Conservation (phyloP, 2,797 vertebrate genomes). For the Ataeniobius toweri region DNA sequence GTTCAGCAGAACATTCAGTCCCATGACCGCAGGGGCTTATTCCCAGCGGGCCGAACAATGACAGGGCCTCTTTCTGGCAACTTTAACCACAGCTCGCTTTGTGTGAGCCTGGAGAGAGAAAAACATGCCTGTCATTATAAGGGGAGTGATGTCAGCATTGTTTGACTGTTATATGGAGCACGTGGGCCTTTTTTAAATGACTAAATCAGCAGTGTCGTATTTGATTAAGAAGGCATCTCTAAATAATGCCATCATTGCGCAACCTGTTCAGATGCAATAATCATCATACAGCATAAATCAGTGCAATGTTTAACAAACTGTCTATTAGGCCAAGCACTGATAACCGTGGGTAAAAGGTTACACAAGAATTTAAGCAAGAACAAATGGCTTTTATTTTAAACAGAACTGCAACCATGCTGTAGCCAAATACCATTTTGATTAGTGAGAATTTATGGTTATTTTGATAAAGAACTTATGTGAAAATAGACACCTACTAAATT, state of each 20-base stretch:
- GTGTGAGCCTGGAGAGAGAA: conserved; percentile 12
- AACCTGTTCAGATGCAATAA: background rate
- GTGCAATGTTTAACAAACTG: background rate
- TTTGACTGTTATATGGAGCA: conserved; percentile 31
- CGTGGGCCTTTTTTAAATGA: conserved; percentile 24
- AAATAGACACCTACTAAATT: background rate
- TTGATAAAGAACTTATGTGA: background rate
- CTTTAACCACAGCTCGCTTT: conserved; percentile 30
- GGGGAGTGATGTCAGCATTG: conserved; percentile 40
- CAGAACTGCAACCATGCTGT: too few species aligned
- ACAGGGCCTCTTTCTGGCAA: conserved; percentile 15
- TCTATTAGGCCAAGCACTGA: too few species aligned
- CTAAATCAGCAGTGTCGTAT: conserved; percentile 18
- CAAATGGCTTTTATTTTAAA: too few species aligned
- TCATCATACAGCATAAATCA: background rate
- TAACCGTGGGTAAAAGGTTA: too few species aligned
- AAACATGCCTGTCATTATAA: conserved; percentile 39
- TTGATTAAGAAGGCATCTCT: conserved; percentile 8
- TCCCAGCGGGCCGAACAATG: conserved; percentile 49
- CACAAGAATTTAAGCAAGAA: too few species aligned
- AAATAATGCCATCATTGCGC: conserved; percentile 6
- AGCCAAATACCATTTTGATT: too few species aligned
- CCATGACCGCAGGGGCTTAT: conserved; percentile 28
- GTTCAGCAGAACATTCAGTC: conserved; percentile 25
- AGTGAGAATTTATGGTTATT: background rate